A percentile compares a stretch with the other conserved stretches of the same genome.
Conservation (phyloP, 2,888 invertebrate species). For the Trypoxylon attenuatum region DNA sequence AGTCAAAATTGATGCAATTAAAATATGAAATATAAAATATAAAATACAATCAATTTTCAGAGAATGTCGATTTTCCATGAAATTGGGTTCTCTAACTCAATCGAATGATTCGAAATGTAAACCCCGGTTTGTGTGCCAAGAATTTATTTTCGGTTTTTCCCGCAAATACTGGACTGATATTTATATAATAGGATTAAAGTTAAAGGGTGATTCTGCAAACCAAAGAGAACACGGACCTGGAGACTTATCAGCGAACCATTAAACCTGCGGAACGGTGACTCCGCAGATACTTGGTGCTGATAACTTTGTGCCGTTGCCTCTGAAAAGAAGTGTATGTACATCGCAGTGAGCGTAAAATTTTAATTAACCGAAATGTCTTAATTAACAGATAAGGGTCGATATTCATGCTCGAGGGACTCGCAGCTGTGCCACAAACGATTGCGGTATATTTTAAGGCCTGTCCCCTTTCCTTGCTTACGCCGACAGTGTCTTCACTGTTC, state of each 20-base stretch:
- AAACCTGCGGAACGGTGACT: conserved; percentile 23
- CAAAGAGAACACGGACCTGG: conserved; percentile 1
- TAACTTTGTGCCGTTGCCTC: conserved; percentile 24
- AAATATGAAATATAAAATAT: no score
- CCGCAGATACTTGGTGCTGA: conserved; percentile 29
- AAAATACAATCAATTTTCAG: no score
- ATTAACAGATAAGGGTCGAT: conserved; percentile 58
- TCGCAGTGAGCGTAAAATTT: conserved; percentile 57
- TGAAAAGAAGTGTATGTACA: conserved; percentile 20
- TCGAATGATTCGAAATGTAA: no score
- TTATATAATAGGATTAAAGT: conserved; percentile 1
- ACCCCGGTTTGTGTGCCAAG: no score
- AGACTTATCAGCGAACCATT: conserved; percentile 31
- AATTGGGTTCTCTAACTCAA: no score
- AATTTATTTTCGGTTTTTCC: no score
- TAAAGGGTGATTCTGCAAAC: conserved; percentile 8
- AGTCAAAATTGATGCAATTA: no score
- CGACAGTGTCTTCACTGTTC: no score
- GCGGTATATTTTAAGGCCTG: conserved; percentile 31
- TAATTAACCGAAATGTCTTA: conserved; percentile 62
- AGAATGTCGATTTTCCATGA: no score
- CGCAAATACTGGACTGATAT: no score
- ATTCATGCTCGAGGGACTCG: conserved; percentile 22
- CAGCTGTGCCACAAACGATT: conserved; percentile 22
- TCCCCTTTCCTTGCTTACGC: background rate